Evolutionary conservation across 2,797 vertebrate genomes (phyloP), one percentile per base, ranked within the genome.

Genomic region (Perodicticus potto): DNA sequence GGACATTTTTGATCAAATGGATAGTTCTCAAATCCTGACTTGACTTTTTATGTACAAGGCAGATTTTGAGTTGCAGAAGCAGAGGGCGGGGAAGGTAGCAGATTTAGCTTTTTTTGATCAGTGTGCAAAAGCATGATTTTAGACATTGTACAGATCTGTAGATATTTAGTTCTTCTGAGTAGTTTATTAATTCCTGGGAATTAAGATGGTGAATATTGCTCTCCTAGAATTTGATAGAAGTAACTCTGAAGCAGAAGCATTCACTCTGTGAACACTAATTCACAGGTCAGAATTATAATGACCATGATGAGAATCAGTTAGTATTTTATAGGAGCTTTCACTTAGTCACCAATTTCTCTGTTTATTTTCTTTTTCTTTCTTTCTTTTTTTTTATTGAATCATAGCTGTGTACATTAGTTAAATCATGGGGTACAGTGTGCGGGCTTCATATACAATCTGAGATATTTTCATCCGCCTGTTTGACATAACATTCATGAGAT

Each of bases 231-330:
- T 57, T 63, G 37, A 65, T 40, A 82, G 45, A 92, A 95, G 59
- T 93, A 83, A 91, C 72, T 74, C 49, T 84, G 82, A 63, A 63
- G 40, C 53, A 82, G 32, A 49, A 84, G 40, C 65, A 43, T 65
- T 83, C n/a, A n/a, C n/a, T n/a, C n/a, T n/a, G n/a, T n/a, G n/a
- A n/a, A n/a, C n/a, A n/a, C n/a, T n/a, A 37, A 91, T 76, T 96
- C 92, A 94, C 83, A 97, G 96, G 84, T 81, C 67, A 92, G 85
- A 83, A 49, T 91, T 86, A 84, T 34, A 83, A 93, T 53, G 43
- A 72, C 92, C 53, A 80, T 92, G 40, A 37, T 93, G 34, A 97
- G 95, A 96, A 95, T 95, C 92, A 96, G 43, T 82, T 49, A 88
- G 70, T 80, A 95, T 80, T 76, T 94, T 93, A 82, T 57, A 80